Base-by-base conservation (phyloP, 2,888 invertebrate genomes). In the Ischnus inquisitorius region DNA sequence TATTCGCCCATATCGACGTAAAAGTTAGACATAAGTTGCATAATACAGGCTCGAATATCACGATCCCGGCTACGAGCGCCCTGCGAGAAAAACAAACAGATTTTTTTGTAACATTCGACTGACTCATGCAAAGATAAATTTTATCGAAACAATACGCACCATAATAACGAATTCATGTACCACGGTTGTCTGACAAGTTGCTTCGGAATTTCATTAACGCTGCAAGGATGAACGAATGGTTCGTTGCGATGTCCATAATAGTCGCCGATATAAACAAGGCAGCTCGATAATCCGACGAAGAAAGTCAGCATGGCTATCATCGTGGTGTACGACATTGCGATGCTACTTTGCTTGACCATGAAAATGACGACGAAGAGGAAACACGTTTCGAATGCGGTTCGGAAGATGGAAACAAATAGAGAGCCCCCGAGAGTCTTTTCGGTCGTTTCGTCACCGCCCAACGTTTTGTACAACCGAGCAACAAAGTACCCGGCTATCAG, bases 11-110 rank as follows among this genome's bases (percentile, higher is more conserved):
- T 88, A 99, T 96, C 48, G 99, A 99, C 85, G 98, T 98, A 92
- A 99, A 97, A 87, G 99, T 98, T 94, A 99, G 99, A 94, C 99
- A 99, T 71, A 99, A 94, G 94, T 99, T 99, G 90, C 99, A 99
- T 93, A 99, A 99, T 89, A 99, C 98, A 79, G 99, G 99, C 88
- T 99, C 99, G 94, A 99, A 99, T 14, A 99, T 99, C 88, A 99
- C 95, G 88, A 99, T 97, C 76, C 99, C 99, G 85, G 99, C 98
- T 97, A 99, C 98, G 86, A 99, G 93, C 64, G 98, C 97, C 92
- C 99, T 98, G 94, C 87, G 95, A 75, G 64, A 60, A 16, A 78
- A 43, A 69, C 22, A 74, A 28, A 41, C 10, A 65, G n/a, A n/a
- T n/a, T n/a, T n/a, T 48, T n/a, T 77, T 34, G 34, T 6, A 34